Base-by-base conservation (phyloP, 2,888 invertebrate species). In the Tenodera sinensis region DNA sequence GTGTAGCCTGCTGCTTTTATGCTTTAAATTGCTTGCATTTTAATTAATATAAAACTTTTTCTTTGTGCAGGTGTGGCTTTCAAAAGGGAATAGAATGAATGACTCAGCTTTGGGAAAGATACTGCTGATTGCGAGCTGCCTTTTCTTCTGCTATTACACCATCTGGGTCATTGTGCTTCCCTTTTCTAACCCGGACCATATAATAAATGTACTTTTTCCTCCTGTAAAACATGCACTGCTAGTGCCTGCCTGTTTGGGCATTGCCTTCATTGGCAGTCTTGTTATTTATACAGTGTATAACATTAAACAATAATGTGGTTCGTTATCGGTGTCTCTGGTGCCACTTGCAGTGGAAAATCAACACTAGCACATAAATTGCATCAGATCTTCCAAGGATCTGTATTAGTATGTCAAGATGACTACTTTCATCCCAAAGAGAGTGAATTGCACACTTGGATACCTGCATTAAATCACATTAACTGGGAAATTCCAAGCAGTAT, bases 341-440 rank as follows among this genome's bases (percentile, higher is more conserved):
- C 96, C 2, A 98, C 98, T 0, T 97, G 97, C 92, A 96, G 97
- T 28, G 98, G 98, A 0, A 98, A 98, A 93, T 97, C 97, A 0
- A 96, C 97, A 0, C 92, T 97, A 82, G 95, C 97, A 0, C 94
- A 94, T 88, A 93, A 93, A 89, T 92, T 98, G 28, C 93, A 93
- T 8, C 92, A 93, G 0, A 92, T 91, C 47, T 93, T 95, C 2
- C 93, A 94, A 0, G 92, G 92, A 88, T 93, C 94, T 42, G 91
- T 92, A 88, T 30, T 96, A 0, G 94, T 97, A 84, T 95, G 96
- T 90, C 98, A 98, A 93, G 98, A 98, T 93, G 93, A 95, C 91
- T 98, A 97, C 92, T 98, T 97, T 93, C 94, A 95, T 88, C 95
- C 95, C 0, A 94, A 95, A 71, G 95, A 96, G 91, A 96, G 96